Evolutionary conservation across 2,888 invertebrate genomes (phyloP).

Genomic region (Drosophila paranaensis): DNA sequence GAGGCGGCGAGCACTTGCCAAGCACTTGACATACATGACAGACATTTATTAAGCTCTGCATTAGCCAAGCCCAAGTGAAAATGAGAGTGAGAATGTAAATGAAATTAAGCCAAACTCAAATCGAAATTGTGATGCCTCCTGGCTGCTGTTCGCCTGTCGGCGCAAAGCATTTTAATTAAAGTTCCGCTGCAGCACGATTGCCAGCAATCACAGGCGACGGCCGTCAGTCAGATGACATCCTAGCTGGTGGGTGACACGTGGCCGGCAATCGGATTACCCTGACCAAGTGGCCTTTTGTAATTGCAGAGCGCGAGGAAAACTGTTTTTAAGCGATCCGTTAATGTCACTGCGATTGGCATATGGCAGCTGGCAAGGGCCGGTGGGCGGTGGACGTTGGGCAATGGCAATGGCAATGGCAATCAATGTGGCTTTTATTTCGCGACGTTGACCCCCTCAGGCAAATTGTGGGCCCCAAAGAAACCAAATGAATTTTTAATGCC

Average conservation of each 20-base stretch:
- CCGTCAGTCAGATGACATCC: conserved; percentile 23
- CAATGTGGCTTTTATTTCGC: conserved; percentile 42
- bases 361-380: neutral
- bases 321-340: conserved; percentile 17
- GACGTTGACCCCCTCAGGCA: conserved; percentile 1
- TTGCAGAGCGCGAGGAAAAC: conserved; percentile 4
- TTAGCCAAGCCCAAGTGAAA: conserved; percentile 24
- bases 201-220: conserved; percentile 47
- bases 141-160: conserved; percentile 22
- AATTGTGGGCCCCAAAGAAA: conserved; percentile 29
- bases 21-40: conserved; percentile 41
- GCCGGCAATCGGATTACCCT: conserved; percentile 16
- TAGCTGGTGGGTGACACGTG: neutral
- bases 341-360: conserved; percentile 43
- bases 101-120: neutral
- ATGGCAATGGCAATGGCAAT: conserved; percentile 28
- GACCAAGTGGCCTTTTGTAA: conserved; percentile 9
- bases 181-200: conserved; percentile 21
- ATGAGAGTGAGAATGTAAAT: conserved; percentile 24
- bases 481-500: conserved; percentile 51
- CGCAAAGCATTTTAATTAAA: conserved; percentile 61
- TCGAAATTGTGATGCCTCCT: neutral
- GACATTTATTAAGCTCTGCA: conserved; percentile 56
- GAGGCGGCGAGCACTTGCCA: conserved; percentile 17
- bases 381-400: too few species aligned